Evolutionary conservation across 2,888 invertebrate species (phyloP).

Genomic region (Tachina fera): DNA sequence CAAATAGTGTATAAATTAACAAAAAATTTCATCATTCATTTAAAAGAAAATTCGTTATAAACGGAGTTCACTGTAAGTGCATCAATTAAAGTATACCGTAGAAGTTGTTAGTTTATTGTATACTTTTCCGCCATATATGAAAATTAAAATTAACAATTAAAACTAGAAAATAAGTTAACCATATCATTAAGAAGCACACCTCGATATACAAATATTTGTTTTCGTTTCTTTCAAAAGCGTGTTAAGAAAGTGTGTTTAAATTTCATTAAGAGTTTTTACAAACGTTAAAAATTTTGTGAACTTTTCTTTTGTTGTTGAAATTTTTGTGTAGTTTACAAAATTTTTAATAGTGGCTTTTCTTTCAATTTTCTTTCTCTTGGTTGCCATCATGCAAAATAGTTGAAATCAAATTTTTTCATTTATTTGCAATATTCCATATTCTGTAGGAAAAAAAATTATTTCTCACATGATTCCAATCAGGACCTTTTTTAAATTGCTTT

Average conservation of each 20-base stretch:
- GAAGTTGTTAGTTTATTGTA: no score
- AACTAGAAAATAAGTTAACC: background rate
- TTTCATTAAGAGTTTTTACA: conserved; percentile 83
- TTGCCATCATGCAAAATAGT: conserved; percentile 81
- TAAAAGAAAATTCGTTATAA: no score
- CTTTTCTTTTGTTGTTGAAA: conserved; percentile 5
- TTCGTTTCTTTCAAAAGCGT: conserved; percentile 3
- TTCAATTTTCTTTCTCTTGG: conserved; percentile 31
- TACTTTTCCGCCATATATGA: no score
- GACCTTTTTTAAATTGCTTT: conserved; percentile 40
- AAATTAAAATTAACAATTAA: no score
- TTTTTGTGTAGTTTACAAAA: conserved; percentile 62
- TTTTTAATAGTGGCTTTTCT: conserved; percentile 67
- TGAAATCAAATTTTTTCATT: conserved; percentile 76
- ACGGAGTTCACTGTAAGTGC: no score
- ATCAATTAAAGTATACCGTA: no score
- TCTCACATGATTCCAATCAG: conserved; percentile 82
- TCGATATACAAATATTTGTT: background rate
- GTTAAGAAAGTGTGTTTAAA: conserved; percentile 71
- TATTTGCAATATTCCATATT: conserved; percentile 53
- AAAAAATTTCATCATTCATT: no score
- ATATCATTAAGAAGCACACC: background rate
- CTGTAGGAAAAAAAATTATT: conserved; percentile 74
- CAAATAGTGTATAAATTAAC: no score
- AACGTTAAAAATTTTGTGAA: conserved; percentile 78